Percentiles rank a stretch among this genome's conserved stretches.
These are phyloP conservation scores for Mustela nigripes DNA, from an alignment of 2,113 vertebrate species.

Conservation along the genomic window DNA sequence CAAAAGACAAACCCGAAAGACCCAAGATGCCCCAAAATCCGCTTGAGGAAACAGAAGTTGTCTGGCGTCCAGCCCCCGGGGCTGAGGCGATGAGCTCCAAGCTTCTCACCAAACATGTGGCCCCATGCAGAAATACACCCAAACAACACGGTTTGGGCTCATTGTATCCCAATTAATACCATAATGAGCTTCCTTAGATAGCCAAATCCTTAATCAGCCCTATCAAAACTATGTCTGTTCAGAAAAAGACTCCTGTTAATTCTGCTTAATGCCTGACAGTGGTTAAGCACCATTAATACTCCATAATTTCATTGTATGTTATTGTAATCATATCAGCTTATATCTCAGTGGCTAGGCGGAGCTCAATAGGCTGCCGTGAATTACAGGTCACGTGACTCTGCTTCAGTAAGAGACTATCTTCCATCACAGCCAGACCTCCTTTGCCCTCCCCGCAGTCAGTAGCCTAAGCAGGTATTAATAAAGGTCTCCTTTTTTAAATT, in stretches of 20 bases:
- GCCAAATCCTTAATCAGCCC: slow-evolving; percentile 91
- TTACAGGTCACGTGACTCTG: slow-evolving; percentile 89
- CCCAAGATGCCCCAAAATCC: background rate
- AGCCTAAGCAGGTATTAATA: slow-evolving; percentile 95
- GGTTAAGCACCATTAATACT: slow-evolving; percentile 92
- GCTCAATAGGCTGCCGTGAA: slow-evolving; percentile 90
- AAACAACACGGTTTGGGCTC: slow-evolving; percentile 91
- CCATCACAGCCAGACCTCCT: slow-evolving; percentile 91
- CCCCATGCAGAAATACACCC: slow-evolving; percentile 87
- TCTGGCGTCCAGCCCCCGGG: slow-evolving; percentile 79
- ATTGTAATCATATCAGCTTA: slow-evolving; percentile 92
- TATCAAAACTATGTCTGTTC: slow-evolving; percentile 90
- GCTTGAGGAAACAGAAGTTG: slow-evolving; percentile 72
- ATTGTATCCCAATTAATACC: slow-evolving; percentile 92
- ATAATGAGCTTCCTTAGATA: slow-evolving; percentile 91
- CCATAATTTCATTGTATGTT: slow-evolving; percentile 93
- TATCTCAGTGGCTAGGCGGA: slow-evolving; percentile 89
- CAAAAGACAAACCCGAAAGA: background rate
- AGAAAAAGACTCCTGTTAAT: slow-evolving; percentile 90
- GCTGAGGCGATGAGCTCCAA: slow-evolving; percentile 81
- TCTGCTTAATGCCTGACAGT: slow-evolving; percentile 92
- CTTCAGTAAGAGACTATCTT: slow-evolving; percentile 90
- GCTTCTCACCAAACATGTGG: slow-evolving; percentile 84
- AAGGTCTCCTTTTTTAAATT: slow-evolving; percentile 93
- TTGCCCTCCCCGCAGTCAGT: slow-evolving; percentile 90